phyloP scores from a whole-genome alignment of 2,113 vertebrate species.

The Antechinus flavipes region DNA sequence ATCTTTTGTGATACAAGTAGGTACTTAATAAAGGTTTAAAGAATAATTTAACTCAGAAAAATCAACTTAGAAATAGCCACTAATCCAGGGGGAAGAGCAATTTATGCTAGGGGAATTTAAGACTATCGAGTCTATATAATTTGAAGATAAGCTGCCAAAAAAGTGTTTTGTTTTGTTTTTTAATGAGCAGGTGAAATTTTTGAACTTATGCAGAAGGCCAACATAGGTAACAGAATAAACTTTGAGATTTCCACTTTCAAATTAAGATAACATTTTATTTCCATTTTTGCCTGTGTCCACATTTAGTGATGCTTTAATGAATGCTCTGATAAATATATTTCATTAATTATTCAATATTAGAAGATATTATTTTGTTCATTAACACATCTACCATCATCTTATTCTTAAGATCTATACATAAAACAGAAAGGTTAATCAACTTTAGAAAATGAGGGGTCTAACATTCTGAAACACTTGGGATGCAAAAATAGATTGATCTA shows the following conservation, averaged over 20 bases:
- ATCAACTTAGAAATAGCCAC: constrained; percentile 15
- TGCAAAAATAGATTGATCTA: constrained; percentile 33
- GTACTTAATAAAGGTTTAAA: constrained; percentile 36
- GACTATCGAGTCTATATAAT: constrained; percentile 26
- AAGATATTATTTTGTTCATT: constrained; percentile 53
- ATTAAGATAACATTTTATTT: constrained; percentile 64
- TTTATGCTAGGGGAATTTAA: constrained; percentile 18
- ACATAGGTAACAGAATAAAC: constrained; percentile 43
- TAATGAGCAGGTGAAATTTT: constrained; percentile 39
- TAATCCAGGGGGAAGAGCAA: constrained; percentile 1
- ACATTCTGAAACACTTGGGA: constrained; percentile 29
- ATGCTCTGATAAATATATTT: constrained; percentile 51
- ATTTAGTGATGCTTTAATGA: constrained; percentile 39
- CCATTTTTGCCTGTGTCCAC: background rate
- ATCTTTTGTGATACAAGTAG: background rate
- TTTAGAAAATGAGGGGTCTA: constrained; percentile 30
- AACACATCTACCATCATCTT: constrained; percentile 29
- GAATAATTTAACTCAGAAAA: background rate
- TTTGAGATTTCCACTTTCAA: constrained; percentile 46
- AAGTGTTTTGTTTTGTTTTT: background rate
- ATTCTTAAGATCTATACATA: background rate
- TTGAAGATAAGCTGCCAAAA: background rate
- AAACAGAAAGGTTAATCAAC: constrained; percentile 11
- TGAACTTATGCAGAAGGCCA: constrained; percentile 44
- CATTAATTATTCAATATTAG: constrained; percentile 57